These are phyloP conservation scores for Paratrypauchen microcephalus DNA, from an alignment of 2,797 vertebrate genomes.

Conservation along the genomic window DNA sequence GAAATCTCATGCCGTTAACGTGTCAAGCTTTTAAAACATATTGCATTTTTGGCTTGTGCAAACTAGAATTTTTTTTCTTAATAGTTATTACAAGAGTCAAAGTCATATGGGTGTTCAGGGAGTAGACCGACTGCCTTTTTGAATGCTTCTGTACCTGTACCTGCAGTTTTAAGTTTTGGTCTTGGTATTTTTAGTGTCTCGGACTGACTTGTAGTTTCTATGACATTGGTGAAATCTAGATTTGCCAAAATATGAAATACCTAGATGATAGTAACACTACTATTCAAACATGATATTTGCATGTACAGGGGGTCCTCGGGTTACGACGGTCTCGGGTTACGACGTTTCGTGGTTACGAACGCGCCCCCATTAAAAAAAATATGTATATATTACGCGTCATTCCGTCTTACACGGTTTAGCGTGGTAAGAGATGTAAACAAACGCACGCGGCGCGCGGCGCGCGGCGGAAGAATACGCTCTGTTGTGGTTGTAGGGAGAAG, in stretches of 20 bases:
- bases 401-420: no score
- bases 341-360: no score
- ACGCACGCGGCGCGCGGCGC: no score
- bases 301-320: no score
- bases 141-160: neutral
- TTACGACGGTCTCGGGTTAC: no score
- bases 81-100: constrained; percentile 6
- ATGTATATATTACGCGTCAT: no score
- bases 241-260: neutral
- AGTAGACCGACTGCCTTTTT: neutral
- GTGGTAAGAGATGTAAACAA: no score
- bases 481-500: no score
- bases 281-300: neutral
- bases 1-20: constrained; percentile 9
- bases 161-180: neutral
- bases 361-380: no score
- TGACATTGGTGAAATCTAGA: neutral
- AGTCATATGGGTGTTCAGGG: neutral
- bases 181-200: neutral
- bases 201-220: neutral
- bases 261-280: neutral
- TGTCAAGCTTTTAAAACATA: constrained; percentile 18
- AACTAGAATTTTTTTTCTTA: constrained; percentile 10
- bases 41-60: constrained; percentile 5
- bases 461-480: no score